Evolutionary conservation across 2,113 vertebrate genomes (phyloP), one percentile per base, ranked within the genome.

Genomic region (Catharus fuscescens): DNA sequence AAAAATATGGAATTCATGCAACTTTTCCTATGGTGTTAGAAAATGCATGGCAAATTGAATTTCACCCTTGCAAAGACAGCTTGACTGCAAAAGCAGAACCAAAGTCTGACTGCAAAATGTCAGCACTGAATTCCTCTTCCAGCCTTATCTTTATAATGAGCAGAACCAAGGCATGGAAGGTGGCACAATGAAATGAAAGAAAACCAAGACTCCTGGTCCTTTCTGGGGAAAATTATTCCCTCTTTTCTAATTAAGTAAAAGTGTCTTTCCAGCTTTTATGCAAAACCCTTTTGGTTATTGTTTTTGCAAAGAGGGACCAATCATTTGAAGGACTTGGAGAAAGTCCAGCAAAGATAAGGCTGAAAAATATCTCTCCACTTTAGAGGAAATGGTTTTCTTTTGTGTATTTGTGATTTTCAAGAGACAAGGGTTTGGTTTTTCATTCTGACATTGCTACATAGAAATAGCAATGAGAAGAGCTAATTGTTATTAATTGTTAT

Each of bases 281-380:
- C 25, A 77, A 36, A 84, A 40, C 61, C 10, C n/a, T 81, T 42
- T 67, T 61, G 54, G 42, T 65, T 90, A 64, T 24, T 84, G 60
- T 44, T 88, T 90, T 71, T 86, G 52, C 40, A 84, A 52, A 86
- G 26, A 74, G 14, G 14, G 31, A 31, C 15, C 38, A 81, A 31
- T 54, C 23, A 20, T 64, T 72, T 80, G 50, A 91, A 84, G 88
- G 53, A 69, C 69, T 71, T 94, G 77, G 93, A 92, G 28, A 69
- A 94, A 85, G 23, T 60, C 69, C 88, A 96, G 44, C 25, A 89
- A 89, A 93, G 64, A 94, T 85, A 94, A 88, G 66, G 70, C 62
- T 72, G 78, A 81, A 96, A 88, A 93, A 74, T 36, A 18, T 92
- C 60, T 74, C 32, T 44, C 19, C 34, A 42, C 32, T 84, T 87